These are phyloP conservation scores for Caloenas nicobarica DNA, from an alignment of 2,113 vertebrate species.

Conservation along the genomic window DNA sequence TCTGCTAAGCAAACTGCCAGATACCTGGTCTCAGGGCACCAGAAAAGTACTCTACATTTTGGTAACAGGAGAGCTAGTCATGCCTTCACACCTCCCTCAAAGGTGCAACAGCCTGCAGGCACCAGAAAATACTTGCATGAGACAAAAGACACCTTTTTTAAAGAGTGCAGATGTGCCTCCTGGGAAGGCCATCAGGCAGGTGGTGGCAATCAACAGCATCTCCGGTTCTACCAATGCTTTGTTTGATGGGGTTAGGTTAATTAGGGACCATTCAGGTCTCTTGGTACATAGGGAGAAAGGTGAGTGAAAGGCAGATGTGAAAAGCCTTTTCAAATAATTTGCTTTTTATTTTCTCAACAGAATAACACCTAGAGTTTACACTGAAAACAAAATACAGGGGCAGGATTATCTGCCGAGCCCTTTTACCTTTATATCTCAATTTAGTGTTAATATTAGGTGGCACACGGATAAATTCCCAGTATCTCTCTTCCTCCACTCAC, in stretches of 20 bases:
- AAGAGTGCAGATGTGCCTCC: neutral
- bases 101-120: neutral
- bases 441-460: neutral
- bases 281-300: accelerated
- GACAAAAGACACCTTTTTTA: neutral
- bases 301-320: neutral
- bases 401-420: accelerated
- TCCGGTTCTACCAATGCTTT: neutral
- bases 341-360: neutral
- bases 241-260: neutral
- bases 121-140: accelerated
- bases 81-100: neutral
- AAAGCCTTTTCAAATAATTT: neutral
- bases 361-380: neutral
- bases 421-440: neutral
- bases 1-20: neutral
- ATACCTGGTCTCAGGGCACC: neutral
- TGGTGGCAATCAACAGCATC: neutral
- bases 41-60: neutral
- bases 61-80: accelerated
- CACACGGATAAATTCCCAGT: neutral
- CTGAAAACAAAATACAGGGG: neutral
- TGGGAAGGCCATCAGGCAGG: neutral
- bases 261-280: neutral
- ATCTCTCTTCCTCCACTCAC: neutral